Evolutionary conservation across 2,888 invertebrate species (phyloP), one percentile per base, ranked within the genome.

Genomic region (Gibbula magus): DNA sequence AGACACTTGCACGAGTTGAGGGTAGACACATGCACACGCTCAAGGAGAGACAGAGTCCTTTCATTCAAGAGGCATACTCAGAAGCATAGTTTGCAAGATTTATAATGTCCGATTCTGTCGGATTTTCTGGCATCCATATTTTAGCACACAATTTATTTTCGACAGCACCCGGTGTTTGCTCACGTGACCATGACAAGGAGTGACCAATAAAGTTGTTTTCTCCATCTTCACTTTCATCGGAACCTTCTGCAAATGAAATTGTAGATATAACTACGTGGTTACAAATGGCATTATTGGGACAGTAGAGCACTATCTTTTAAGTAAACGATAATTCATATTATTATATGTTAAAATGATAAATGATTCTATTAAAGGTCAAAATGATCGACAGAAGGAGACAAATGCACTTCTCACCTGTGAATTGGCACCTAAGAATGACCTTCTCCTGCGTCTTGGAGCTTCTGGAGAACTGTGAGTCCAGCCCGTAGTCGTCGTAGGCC

Each of bases 171-270:
- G 86, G 82, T 18, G 80, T 78, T 84, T 95, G 95, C 86, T 95
- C 94, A 86, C 97, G 95, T 13, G 96, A 96, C 98, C 98, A 98
- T 0, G 98, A 98, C 75, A 98, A 93, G 0, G 98, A 98, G 92
- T 98, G 98, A 0, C 92, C 89, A 10, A 89, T 89, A n/a, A 92
- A 79, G 3, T 86, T 79, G 45, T 13, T 45, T 2, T 81, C 75
- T 4, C 76, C 82, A 25, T 80, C 85, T 1, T 81, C 85, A 45
- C 56, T 54, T 2, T 79, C 79, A 13, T 73, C 66, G 73, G 85
- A 84, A 54, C 74, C 79, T 7, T 84, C 86, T 85, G 85, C 39
- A 82, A 80, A 66, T 52, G 54, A 52, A 52, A 70, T 53, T n/a
- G n/a, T n/a, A n/a, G n/a, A n/a, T n/a, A n/a, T n/a, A 45, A 10